Base-by-base conservation (phyloP, 1,140 invertebrate species). In the Rhynchophorus ferrugineus region DNA sequence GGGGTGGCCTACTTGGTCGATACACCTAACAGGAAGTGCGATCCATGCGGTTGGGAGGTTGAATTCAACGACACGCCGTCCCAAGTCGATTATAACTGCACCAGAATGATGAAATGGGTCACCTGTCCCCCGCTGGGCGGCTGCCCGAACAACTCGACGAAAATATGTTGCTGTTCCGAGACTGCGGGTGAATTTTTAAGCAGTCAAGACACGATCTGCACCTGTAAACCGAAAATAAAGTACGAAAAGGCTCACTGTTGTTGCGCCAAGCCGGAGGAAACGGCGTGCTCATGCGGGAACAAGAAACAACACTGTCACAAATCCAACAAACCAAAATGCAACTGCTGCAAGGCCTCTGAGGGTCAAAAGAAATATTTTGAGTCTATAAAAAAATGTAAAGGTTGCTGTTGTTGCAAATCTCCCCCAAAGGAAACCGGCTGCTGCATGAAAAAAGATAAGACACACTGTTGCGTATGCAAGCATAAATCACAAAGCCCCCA, bases 51-150 rank as follows among this genome's bases (percentile, higher is more conserved):
- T 16, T 64, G 64, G 62, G 62, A 66, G 39, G 56, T 64, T 2
- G 62, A 64, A 54, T 64, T 66, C 36, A 49, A 53, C 21, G 62
- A 64, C 41, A 63, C 64, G 2, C 62, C 62, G 9, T 66, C 64
- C 2, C 43, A 53, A 56, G 58, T 66, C 11, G 58, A 59, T 13
- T 44, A 57, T 20, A 59, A 61, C 39, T 64, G 60, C 42, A 48
- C 57, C 33, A 60, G 62, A 42, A 66, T 66, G 62, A 46, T 63
- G 20, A 54, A 58, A 6, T 63, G 61, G 61, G 53, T 60, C 8
- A 61, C 56, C 11, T 61, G 57, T 42, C 61, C 61, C 2, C 61
- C 61, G 1, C 46, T 63, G 8, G 57, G 51, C 1, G 47, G 54
- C 5, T 58, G 39, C 33, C 39, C 43, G 9, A 49, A 57, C 24